These are phyloP conservation scores for Halcyon leucocephala DNA, from an alignment of 2,797 vertebrate genomes.

Conservation along the genomic window DNA sequence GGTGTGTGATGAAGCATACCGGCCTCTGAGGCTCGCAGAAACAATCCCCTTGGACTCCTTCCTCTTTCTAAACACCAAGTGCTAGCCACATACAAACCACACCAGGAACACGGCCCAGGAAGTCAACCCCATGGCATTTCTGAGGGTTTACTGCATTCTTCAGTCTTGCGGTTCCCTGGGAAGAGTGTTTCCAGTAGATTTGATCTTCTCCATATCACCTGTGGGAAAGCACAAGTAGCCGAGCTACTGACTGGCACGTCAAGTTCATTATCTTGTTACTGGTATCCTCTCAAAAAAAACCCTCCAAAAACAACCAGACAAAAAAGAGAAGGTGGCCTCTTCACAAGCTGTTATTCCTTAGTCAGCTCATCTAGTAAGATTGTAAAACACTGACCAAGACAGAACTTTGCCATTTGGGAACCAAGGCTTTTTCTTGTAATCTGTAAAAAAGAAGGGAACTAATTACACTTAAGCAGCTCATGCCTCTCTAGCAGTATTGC, in stretches of 20 bases:
- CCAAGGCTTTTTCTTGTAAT: background rate
- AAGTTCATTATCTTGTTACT: background rate
- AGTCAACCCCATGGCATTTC: background rate
- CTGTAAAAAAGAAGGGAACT: background rate
- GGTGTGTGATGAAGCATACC: background rate
- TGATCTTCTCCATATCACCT: background rate
- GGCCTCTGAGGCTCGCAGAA: background rate
- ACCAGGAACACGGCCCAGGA: background rate
- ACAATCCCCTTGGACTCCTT: background rate
- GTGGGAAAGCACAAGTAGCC: background rate
- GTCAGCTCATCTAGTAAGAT: background rate
- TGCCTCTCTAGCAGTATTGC: background rate
- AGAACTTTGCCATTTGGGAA: background rate
- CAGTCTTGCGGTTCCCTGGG: background rate
- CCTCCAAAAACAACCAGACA: background rate
- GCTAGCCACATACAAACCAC: background rate
- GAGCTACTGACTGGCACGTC: background rate
- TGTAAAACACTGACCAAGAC: background rate
- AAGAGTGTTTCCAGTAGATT: background rate
- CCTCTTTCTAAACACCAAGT: background rate
- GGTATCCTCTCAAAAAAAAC: rapidly evolving
- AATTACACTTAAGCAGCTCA: rapidly evolving
- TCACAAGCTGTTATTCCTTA: background rate
- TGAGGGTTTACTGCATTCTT: background rate
- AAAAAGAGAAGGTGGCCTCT: background rate